Percentiles rank a stretch among this genome's conserved stretches.
Conservation (phyloP, 2,113 vertebrate genomes). For the Ellobius talpinus region DNA sequence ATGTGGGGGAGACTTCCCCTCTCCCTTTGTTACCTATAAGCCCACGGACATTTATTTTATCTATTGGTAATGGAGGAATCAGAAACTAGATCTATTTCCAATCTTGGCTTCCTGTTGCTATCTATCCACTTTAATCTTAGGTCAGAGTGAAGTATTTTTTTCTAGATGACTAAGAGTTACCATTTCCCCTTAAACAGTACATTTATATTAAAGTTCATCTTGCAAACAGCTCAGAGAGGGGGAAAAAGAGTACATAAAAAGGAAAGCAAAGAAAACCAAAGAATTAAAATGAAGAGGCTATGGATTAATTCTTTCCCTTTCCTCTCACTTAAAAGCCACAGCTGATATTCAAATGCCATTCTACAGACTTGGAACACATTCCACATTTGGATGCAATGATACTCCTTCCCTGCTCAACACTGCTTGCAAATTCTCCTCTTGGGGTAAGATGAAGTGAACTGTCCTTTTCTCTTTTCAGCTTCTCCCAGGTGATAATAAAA, state of each 20-base stretch:
- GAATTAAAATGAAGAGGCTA: conserved; percentile 47
- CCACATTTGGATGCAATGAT: not conserved
- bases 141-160: conserved; percentile 48
- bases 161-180: conserved; percentile 70
- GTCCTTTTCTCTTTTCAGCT: too few relatives aligned
- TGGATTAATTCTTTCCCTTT: not conserved
- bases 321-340: not conserved
- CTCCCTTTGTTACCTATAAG: not conserved
- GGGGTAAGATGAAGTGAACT: not conserved
- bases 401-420: not conserved
- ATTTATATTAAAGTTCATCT: conserved; percentile 68
- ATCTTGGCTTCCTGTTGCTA: conserved; percentile 60
- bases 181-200: conserved; percentile 65
- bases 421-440: conserved; percentile 41
- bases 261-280: conserved; percentile 16
- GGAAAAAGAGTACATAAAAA: conserved; percentile 30
- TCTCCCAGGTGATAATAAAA: not conserved
- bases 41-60: not conserved
- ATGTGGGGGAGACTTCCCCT: not conserved
- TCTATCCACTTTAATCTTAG: conserved; percentile 67
- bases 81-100: conserved; percentile 58
- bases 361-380: conserved; percentile 32
- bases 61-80: conserved; percentile 7
- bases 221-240: conserved; percentile 47
- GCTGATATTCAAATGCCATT: not conserved